Evolutionary conservation across 2,113 vertebrate genomes (phyloP).

Genomic region (Periophthalmus modestus): DNA sequence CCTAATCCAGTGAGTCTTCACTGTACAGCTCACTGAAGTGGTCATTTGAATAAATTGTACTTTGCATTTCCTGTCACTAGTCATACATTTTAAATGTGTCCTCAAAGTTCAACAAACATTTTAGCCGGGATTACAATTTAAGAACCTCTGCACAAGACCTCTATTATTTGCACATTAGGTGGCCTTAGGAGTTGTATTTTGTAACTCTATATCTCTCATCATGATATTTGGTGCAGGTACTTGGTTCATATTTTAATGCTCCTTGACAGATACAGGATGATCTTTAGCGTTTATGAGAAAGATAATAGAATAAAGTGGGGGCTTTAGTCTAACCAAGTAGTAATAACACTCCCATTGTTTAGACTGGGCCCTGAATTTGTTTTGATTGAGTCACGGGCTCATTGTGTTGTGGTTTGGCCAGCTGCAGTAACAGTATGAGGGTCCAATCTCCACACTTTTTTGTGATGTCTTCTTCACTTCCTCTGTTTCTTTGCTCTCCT

Average conservation of each 20-base stretch:
- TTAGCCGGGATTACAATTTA: too few species aligned
- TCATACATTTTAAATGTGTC: too few species aligned
- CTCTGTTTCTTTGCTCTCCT: constrained; percentile 41
- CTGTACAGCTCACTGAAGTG: too few species aligned
- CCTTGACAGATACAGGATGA: constrained; percentile 5
- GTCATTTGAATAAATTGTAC: too few species aligned
- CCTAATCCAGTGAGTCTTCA: too few species aligned
- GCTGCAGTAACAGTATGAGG: constrained; percentile 71
- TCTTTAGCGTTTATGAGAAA: constrained; percentile 22
- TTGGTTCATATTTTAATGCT: background rate
- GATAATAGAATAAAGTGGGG: constrained; percentile 15
- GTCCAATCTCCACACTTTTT: constrained; percentile 55
- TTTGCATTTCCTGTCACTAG: too few species aligned
- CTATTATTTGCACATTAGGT: background rate
- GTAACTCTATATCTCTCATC: background rate
- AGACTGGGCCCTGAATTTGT: constrained; percentile 63
- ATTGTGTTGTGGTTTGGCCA: constrained; percentile 68
- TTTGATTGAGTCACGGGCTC: constrained; percentile 65
- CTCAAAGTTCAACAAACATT: background rate
- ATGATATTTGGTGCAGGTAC: background rate
- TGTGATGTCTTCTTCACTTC: constrained; percentile 75
- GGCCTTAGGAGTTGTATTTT: too few species aligned
- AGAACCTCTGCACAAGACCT: background rate
- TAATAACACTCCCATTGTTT: constrained; percentile 58
- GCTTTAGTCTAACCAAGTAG: constrained; percentile 37